phyloP scores from a whole-genome alignment of 2,888 invertebrate species.

The Heliconius ethilla region DNA sequence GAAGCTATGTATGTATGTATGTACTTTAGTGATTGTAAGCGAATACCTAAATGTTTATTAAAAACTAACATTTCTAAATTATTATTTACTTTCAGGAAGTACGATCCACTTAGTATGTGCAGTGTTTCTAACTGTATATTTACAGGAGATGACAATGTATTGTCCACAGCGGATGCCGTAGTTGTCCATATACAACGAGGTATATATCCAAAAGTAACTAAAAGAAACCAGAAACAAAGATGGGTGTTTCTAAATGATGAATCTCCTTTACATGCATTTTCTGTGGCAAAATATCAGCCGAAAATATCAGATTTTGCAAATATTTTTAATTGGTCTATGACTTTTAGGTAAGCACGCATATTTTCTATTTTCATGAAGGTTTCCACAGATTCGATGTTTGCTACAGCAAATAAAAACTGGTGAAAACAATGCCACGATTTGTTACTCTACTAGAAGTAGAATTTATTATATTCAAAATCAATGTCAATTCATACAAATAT shows the following conservation, averaged over 20 bases:
- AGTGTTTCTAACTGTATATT: conserved; percentile 84
- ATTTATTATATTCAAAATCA: not conserved
- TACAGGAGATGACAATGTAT: conserved; percentile 75
- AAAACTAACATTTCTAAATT: not conserved
- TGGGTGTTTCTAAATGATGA: conserved; percentile 89
- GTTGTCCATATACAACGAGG: conserved; percentile 77
- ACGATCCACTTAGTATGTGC: conserved; percentile 81
- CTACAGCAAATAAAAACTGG: too few species aligned
- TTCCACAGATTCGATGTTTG: too few species aligned
- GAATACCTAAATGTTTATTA: not conserved
- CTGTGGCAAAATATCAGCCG: conserved; percentile 59
- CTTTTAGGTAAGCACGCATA: conserved; percentile 78
- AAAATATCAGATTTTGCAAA: conserved; percentile 74
- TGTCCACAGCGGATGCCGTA: conserved; percentile 84
- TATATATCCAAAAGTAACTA: conserved; percentile 50
- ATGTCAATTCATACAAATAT: not conserved
- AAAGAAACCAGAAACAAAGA: conserved; percentile 75
- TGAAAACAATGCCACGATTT: too few species aligned
- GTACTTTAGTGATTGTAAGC: not conserved
- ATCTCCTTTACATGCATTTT: conserved; percentile 83
- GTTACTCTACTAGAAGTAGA: not conserved
- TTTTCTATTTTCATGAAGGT: too few species aligned
- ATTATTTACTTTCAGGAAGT: conserved; percentile 56
- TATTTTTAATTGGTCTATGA: conserved; percentile 88
- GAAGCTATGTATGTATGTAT: too few species aligned